Conservation (phyloP, 2,888 invertebrate genomes). For the Euzetes globulus region DNA sequence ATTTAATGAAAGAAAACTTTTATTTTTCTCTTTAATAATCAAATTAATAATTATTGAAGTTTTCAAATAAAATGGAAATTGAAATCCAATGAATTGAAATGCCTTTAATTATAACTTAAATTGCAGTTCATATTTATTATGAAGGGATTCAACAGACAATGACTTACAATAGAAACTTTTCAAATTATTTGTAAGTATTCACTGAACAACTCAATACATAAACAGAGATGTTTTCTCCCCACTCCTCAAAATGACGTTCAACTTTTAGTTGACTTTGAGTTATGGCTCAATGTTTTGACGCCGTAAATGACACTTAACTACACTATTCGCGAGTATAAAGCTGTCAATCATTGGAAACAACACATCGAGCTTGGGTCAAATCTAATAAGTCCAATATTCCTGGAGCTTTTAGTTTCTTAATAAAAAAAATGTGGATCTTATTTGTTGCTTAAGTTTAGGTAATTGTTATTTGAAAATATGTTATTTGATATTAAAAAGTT, state of each 20-base stretch:
- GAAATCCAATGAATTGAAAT: background rate
- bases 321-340: background rate
- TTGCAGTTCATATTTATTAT: background rate
- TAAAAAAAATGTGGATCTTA: no score
- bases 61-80: background rate
- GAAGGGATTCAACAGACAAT: constrained; percentile 14
- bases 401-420: no score
- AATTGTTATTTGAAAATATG: no score
- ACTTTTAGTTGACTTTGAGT: background rate
- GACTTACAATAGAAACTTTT: background rate
- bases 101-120: constrained; percentile 14
- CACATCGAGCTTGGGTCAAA: no score
- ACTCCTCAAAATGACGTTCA: no score
- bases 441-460: no score
- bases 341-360: background rate
- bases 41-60: constrained; percentile 24
- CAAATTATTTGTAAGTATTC: constrained; percentile 6
- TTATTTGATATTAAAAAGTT: background rate
- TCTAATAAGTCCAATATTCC: no score
- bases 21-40: background rate
- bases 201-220: background rate
- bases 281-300: background rate
- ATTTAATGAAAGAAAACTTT: background rate
- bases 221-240: no score
- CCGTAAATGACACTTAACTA: constrained; percentile 24